phyloP scores from a whole-genome alignment of 2,113 vertebrate species.

The Eclectus roratus region DNA sequence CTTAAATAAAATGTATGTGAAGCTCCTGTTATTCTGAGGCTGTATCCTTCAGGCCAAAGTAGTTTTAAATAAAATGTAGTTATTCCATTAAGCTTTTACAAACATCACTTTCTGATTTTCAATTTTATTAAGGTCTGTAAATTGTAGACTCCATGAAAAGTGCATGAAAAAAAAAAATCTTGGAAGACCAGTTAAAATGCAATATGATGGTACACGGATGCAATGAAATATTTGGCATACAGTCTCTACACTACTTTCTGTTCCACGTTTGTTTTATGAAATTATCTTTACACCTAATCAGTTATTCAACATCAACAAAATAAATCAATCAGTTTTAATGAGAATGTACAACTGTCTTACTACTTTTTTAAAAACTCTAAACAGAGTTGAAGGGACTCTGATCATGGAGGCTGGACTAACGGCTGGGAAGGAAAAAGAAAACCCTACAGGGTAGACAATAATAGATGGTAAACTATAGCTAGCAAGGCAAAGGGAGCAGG shows the following conservation, averaged over 20 bases:
- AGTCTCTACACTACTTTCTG: background rate
- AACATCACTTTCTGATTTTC: background rate
- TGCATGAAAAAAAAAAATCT: too few species aligned
- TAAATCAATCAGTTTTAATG: background rate
- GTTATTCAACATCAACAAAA: background rate
- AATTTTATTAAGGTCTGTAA: background rate
- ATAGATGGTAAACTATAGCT: background rate
- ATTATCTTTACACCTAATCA: background rate
- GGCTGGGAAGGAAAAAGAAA: background rate
- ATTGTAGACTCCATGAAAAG: background rate
- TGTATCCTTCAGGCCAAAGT: background rate
- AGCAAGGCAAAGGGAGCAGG: background rate
- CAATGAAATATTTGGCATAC: background rate
- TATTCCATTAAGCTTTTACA: background rate
- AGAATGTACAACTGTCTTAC: background rate
- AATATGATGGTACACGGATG: background rate
- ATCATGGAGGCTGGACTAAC: background rate
- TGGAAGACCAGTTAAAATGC: background rate
- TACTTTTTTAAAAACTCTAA: background rate
- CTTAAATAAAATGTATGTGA: background rate
- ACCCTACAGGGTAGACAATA: rapidly evolving
- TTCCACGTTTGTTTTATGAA: background rate
- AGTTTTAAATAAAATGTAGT: background rate
- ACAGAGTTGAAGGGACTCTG: background rate
- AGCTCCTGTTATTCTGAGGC: background rate